phyloP scores from a whole-genome alignment of 2,888 invertebrate species.

The Icerya purchasi region DNA sequence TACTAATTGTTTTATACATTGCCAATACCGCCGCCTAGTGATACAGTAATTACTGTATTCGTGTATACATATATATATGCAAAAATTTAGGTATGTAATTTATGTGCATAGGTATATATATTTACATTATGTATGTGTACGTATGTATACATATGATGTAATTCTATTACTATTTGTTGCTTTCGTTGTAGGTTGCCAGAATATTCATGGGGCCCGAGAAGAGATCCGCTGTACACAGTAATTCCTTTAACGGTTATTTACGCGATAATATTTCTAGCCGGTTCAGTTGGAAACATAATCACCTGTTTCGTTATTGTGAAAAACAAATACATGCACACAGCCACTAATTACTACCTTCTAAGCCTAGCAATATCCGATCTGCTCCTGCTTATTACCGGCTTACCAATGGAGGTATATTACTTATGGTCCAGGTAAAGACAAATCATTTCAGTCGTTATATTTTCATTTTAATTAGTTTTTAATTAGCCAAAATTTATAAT shows the following conservation, averaged over 20 bases:
- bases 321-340: constrained; percentile 61
- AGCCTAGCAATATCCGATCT: constrained; percentile 61
- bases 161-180: no score
- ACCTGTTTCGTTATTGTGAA: constrained; percentile 56
- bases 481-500: no score
- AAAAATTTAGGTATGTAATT: no score
- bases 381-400: constrained; percentile 45
- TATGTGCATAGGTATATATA: no score
- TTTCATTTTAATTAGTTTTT: neutral
- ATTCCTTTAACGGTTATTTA: constrained; percentile 45
- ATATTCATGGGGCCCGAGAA: constrained; percentile 16
- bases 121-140: no score
- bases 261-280: constrained; percentile 43
- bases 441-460: neutral
- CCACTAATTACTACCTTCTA: constrained; percentile 64
- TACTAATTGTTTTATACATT: no score
- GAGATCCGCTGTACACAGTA: constrained; percentile 37
- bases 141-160: no score
- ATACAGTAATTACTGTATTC: no score
- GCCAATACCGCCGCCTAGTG: no score
- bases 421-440: constrained; percentile 39
- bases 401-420: constrained; percentile 56
- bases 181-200: constrained; percentile 6
- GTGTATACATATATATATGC: no score
- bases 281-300: constrained; percentile 51